A percentile compares a stretch with the other conserved stretches of the same genome.
phyloP scores from a whole-genome alignment of 2,797 vertebrate genomes.

The Mareca strepera region DNA sequence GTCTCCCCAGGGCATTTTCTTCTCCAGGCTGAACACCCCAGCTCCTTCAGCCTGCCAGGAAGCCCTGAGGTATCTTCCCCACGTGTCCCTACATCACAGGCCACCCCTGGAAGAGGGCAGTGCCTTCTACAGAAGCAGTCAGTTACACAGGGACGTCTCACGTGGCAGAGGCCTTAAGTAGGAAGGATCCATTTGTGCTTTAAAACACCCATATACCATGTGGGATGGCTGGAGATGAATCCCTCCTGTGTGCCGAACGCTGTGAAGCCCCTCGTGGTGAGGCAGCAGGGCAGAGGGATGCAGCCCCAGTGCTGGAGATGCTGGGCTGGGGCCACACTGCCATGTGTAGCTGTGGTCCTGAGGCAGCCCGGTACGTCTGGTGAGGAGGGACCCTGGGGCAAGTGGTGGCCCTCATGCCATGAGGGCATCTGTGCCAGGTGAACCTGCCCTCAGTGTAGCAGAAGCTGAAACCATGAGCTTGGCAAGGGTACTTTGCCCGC shows the following conservation, averaged over 20 bases:
- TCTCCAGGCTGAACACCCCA: too few species aligned
- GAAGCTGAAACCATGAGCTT: background rate
- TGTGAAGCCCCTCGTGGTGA: background rate
- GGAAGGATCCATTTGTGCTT: background rate
- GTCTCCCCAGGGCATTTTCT: too few species aligned
- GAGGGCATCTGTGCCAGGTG: background rate
- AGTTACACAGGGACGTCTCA: fast-evolving
- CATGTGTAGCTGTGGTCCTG: background rate
- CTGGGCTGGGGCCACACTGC: background rate
- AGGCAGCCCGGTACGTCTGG: background rate
- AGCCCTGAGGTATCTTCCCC: background rate
- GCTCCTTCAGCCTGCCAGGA: background rate
- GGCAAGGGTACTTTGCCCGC: background rate
- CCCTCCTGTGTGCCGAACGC: fast-evolving
- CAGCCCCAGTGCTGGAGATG: background rate
- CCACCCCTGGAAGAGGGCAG: background rate
- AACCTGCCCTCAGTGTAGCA: background rate
- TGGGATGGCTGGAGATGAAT: background rate
- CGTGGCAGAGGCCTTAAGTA: background rate
- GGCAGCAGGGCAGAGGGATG: background rate
- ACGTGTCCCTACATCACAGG: background rate
- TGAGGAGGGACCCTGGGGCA: background rate
- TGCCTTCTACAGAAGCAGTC: background rate
- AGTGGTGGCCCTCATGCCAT: fast-evolving
- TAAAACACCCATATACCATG: fast-evolving